Percentiles rank a stretch among this genome's conserved stretches.
These are phyloP conservation scores for Nomada goodeniana DNA, from an alignment of 2,888 invertebrate species.

Conservation along the genomic window DNA sequence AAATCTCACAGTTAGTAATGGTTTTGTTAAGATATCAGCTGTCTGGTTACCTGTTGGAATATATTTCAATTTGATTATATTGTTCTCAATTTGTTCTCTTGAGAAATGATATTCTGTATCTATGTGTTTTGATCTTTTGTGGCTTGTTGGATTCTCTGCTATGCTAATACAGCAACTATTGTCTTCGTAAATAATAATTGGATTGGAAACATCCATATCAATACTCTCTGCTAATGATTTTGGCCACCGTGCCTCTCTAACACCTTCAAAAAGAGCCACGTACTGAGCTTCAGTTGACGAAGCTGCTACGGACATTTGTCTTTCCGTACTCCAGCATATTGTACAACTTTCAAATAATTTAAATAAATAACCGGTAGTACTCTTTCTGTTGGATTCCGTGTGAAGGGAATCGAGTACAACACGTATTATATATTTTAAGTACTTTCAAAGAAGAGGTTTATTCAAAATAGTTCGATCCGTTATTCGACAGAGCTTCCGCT, in stretches of 20 bases:
- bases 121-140: constrained; percentile 67
- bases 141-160: constrained; percentile 67
- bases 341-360: constrained; percentile 57
- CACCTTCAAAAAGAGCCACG: constrained; percentile 72
- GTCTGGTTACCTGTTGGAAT: neutral
- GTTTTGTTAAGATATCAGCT: neutral
- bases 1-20: neutral
- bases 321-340: constrained; percentile 66
- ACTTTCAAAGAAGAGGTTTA: too few species aligned
- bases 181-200: constrained; percentile 57
- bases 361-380: constrained; percentile 61
- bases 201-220: constrained; percentile 58
- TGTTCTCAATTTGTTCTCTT: constrained; percentile 6
- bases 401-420: too few species aligned
- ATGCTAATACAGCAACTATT: constrained; percentile 72
- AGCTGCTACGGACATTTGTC: constrained; percentile 1
- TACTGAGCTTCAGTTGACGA: constrained; percentile 28
- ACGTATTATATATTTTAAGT: too few species aligned
- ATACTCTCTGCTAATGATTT: constrained; percentile 72
- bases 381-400: constrained; percentile 21
- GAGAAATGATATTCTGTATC: constrained; percentile 73
- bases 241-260: constrained; percentile 76
- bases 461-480: too few species aligned
- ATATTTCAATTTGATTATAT: constrained; percentile 12
- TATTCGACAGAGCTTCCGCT: too few species aligned